phyloP scores from a whole-genome alignment of 2,113 vertebrate genomes.

The Percina caprodes region DNA sequence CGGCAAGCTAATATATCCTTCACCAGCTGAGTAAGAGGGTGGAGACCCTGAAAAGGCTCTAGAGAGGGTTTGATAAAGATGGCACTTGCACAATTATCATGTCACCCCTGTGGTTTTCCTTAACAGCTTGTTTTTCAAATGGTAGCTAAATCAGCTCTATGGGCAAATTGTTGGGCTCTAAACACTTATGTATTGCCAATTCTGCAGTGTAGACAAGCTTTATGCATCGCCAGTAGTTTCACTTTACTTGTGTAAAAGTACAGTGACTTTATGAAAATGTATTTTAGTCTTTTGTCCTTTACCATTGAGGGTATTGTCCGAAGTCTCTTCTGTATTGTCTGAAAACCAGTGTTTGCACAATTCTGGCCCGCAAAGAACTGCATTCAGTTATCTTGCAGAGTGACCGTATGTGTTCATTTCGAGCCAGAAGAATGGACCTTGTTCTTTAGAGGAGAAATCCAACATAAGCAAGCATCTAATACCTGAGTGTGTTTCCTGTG shows the following conservation, averaged over 20 bases:
- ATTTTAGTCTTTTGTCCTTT: constrained; percentile 8
- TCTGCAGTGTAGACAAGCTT: constrained; percentile 26
- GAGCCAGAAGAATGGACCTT: constrained; percentile 24
- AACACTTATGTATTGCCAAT: constrained; percentile 33
- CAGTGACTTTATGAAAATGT: background rate
- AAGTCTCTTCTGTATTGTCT: constrained; percentile 13
- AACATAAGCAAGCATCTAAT: constrained; percentile 15
- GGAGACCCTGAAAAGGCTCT: constrained; percentile 47
- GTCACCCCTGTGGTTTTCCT: constrained; percentile 47
- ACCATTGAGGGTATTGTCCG: constrained; percentile 8
- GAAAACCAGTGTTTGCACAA: constrained; percentile 44
- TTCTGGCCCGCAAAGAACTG: constrained; percentile 25
- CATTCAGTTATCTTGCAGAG: constrained; percentile 58
- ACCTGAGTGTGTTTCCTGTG: constrained; percentile 7
- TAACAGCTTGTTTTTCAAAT: constrained; percentile 56
- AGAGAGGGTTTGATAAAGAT: constrained; percentile 63
- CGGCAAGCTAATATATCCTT: constrained; percentile 66
- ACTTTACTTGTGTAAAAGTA: constrained; percentile 1
- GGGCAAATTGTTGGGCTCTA: constrained; percentile 26
- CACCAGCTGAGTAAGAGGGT: constrained; percentile 54
- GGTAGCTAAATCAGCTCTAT: constrained; percentile 39
- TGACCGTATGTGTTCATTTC: constrained; percentile 27
- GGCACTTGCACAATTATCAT: constrained; percentile 58
- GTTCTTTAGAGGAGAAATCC: constrained; percentile 44
- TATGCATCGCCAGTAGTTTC: constrained; percentile 35